phyloP scores from a whole-genome alignment of 2,113 vertebrate genomes.

The Oreochromis niloticus region DNA sequence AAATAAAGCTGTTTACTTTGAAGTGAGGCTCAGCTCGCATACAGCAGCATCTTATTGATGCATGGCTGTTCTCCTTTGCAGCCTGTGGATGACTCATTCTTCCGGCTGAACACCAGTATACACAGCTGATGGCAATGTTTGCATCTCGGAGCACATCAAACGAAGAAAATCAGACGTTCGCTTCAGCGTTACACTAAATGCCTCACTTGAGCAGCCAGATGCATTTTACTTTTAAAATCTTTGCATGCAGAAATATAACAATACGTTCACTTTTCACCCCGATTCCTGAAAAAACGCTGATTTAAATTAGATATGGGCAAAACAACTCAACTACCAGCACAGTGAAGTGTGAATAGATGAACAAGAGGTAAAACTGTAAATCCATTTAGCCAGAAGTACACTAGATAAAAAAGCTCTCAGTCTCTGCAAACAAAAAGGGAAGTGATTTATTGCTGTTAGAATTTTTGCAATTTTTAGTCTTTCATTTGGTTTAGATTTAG shows the following conservation, averaged over 20 bases:
- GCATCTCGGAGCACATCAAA: slow-evolving; percentile 9
- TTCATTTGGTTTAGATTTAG: neutral
- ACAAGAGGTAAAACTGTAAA: neutral
- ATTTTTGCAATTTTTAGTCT: neutral
- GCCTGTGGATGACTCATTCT: slow-evolving; percentile 34
- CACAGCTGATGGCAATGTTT: slow-evolving; percentile 23
- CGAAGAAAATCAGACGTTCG: neutral
- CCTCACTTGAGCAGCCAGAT: neutral
- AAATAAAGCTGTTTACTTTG: slow-evolving; percentile 32
- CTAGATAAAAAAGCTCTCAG: neutral
- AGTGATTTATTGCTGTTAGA: neutral
- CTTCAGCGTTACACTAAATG: neutral
- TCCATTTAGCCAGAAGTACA: neutral
- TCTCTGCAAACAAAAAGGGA: neutral
- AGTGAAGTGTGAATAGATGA: neutral
- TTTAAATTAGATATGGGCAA: neutral
- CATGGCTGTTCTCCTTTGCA: slow-evolving; percentile 23
- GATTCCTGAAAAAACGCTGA: neutral
- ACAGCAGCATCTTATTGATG: slow-evolving; percentile 23
- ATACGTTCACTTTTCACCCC: neutral
- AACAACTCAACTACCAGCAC: neutral
- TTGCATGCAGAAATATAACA: neutral
- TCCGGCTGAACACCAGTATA: neutral
- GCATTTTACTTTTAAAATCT: neutral
- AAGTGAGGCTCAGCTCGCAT: slow-evolving; percentile 1